These are phyloP conservation scores for Monochamus saltuarius DNA, from an alignment of 1,140 invertebrate species.

Conservation along the genomic window DNA sequence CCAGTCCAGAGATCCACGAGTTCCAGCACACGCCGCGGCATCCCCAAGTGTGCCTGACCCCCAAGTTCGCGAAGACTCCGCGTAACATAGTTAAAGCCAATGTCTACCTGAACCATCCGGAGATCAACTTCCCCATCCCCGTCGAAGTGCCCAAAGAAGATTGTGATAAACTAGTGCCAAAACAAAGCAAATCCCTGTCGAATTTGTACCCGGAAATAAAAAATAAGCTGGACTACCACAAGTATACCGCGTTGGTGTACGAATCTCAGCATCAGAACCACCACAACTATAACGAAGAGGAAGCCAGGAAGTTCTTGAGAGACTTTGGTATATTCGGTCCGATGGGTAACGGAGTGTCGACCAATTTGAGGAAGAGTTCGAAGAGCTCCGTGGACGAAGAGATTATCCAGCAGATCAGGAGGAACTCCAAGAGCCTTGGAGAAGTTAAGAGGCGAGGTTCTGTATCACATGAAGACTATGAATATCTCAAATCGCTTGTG, in stretches of 20 bases:
- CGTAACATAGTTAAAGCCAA: constrained; percentile 30
- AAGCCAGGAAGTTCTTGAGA: constrained; percentile 43
- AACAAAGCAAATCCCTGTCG: constrained; percentile 27
- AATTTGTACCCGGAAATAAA: constrained; percentile 38
- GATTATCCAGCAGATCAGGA: constrained; percentile 30
- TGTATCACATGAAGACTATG: constrained; percentile 38
- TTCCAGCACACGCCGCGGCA: neutral
- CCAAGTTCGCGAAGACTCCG: neutral
- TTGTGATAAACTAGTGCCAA: constrained; percentile 17
- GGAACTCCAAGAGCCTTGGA: constrained; percentile 35
- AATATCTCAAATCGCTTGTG: constrained; percentile 47
- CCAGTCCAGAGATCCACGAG: constrained; percentile 44
- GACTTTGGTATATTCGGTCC: constrained; percentile 46
- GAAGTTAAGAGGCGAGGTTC: constrained; percentile 26
- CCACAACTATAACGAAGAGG: constrained; percentile 31
- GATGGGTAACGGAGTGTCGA: constrained; percentile 49
- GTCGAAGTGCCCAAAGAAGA: constrained; percentile 33
- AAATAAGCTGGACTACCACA: constrained; percentile 43
- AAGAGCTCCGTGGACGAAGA: constrained; percentile 26
- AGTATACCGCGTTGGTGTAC: constrained; percentile 38
- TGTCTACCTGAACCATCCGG: constrained; percentile 43
- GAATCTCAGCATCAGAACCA: constrained; percentile 23
- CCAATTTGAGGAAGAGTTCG: constrained; percentile 30
- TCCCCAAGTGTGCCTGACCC: constrained; percentile 6
- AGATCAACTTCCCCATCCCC: constrained; percentile 45